Percentiles rank a stretch among this genome's conserved stretches.
phyloP scores from a whole-genome alignment of 2,113 vertebrate genomes.

The Thamnophis sirtalis region DNA sequence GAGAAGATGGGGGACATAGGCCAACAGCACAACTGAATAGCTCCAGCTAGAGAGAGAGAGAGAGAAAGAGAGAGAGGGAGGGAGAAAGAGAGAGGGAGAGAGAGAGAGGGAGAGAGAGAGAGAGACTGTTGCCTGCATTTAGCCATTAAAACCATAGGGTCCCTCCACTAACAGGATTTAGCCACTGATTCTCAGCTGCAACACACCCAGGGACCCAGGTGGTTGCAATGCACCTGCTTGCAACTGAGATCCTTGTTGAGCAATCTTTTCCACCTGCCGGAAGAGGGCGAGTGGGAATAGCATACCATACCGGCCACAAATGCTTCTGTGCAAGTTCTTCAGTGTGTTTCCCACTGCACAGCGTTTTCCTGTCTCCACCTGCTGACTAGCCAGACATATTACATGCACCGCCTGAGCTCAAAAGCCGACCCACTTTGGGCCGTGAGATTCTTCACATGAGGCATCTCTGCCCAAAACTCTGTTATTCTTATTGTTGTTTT shows the following conservation, averaged over 20 bases:
- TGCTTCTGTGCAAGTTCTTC: not conserved
- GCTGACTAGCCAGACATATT: not conserved
- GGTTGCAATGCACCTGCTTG: not conserved
- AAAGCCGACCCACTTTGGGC: not conserved
- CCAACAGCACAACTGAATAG: not conserved
- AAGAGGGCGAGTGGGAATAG: not conserved
- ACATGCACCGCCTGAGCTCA: not conserved
- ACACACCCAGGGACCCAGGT: not conserved
- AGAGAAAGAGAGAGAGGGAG: no score
- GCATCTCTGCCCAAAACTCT: not conserved
- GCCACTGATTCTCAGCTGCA: not conserved
- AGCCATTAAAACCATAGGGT: not conserved
- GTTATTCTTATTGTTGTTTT: not conserved
- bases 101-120: no score
- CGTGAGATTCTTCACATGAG: not conserved
- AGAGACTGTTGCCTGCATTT: not conserved
- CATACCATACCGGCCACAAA: not conserved
- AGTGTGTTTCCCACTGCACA: not conserved
- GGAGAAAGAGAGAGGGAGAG: no score
- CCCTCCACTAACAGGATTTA: not conserved
- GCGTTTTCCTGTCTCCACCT: not conserved
- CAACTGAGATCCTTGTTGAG: not conserved
- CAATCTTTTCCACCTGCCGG: not conserved
- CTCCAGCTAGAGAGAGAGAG: not conserved
- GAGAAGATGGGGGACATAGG: not conserved